phyloP scores from a whole-genome alignment of 2,888 invertebrate genomes.

The Stictocephala bisonia region DNA sequence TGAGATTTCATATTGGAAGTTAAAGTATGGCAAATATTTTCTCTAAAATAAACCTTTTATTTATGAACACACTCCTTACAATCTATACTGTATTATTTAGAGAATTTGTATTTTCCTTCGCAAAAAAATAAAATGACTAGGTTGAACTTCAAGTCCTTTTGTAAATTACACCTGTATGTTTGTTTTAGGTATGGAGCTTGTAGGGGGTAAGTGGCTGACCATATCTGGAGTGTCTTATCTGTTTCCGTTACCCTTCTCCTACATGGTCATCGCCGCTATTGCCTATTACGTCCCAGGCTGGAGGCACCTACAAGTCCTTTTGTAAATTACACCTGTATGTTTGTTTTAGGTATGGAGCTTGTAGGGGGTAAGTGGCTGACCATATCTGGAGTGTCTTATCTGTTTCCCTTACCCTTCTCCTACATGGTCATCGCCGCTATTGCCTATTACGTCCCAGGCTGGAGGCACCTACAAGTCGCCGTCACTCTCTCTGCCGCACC shows the following conservation, averaged over 20 bases:
- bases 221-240: conserved; percentile 84
- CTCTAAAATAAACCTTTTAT: too few species aligned
- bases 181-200: conserved; percentile 81
- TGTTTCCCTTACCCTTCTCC: conserved; percentile 81
- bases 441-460: conserved; percentile 77
- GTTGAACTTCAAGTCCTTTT: too few species aligned
- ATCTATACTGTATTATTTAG: too few species aligned
- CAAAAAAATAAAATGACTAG: too few species aligned
- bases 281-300: conserved; percentile 79
- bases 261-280: conserved; percentile 77
- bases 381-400: conserved; percentile 82
- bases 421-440: conserved; percentile 79
- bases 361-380: conserved; percentile 85
- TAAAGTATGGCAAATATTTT: too few species aligned
- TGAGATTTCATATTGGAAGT: too few species aligned
- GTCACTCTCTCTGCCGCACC: conserved; percentile 79
- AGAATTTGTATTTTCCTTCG: too few species aligned
- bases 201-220: conserved; percentile 83
- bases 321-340: too few species aligned
- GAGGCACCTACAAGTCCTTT: conserved; percentile 79
- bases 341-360: conserved; percentile 80
- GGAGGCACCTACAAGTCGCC: conserved; percentile 78
- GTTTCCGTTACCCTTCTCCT: conserved; percentile 81
- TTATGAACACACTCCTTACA: too few species aligned
- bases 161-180: too few species aligned